A percentile compares a stretch with the other conserved stretches of the same genome.
These are phyloP conservation scores for Polyommatus iphigenia DNA, from an alignment of 2,888 invertebrate genomes.

Conservation along the genomic window DNA sequence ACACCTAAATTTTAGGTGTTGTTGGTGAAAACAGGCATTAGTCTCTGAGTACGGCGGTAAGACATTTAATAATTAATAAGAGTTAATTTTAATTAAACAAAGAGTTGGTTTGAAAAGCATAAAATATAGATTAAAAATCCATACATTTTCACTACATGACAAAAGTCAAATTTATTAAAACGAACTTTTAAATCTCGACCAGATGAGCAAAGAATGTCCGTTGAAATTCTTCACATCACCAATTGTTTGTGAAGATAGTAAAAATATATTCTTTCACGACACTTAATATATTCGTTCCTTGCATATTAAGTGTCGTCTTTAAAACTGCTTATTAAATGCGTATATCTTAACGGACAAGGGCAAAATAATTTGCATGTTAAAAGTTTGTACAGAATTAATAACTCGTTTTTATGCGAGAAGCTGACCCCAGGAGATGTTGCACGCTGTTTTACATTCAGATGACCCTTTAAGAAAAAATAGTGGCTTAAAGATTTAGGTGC, in stretches of 20 bases:
- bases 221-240: not conserved
- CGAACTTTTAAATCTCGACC: not conserved
- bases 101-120: too few species aligned
- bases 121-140: too few species aligned
- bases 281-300: too few species aligned
- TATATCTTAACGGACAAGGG: conserved; percentile 30
- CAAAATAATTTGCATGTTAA: conserved; percentile 29
- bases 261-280: not conserved
- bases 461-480: conserved; percentile 1
- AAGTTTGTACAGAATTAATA: conserved; percentile 29
- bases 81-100: too few species aligned
- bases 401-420: conserved; percentile 29
- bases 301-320: conserved; percentile 25
- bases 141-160: too few species aligned
- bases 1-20: too few species aligned
- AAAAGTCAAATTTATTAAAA: not conserved
- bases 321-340: conserved; percentile 31
- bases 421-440: conserved; percentile 23
- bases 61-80: too few species aligned
- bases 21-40: too few species aligned
- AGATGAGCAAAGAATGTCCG: not conserved
- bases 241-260: not conserved
- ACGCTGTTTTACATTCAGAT: not conserved
- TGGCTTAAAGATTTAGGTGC: not conserved
- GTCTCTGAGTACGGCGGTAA: too few species aligned